Evolutionary conservation across 1,140 invertebrate species (phyloP).

Genomic region (Homarus americanus): DNA sequence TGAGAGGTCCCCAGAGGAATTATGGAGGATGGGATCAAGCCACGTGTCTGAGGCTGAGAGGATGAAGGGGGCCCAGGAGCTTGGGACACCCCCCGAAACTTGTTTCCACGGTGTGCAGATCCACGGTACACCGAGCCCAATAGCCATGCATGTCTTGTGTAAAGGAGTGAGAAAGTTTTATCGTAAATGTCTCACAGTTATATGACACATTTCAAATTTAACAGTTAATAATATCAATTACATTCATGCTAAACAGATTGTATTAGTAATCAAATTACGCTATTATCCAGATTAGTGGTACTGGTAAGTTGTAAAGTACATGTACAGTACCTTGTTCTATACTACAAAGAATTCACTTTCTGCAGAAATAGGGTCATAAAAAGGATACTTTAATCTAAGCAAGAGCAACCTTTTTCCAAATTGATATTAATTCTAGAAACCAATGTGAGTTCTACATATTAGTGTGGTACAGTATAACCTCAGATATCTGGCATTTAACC

Average conservation of each 20-base stretch:
- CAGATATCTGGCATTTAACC: no score
- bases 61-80: conserved; percentile 27
- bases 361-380: no score
- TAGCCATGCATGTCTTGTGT: conserved; percentile 69
- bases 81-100: conserved; percentile 31
- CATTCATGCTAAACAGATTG: no score
- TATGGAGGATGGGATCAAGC: conserved; percentile 21
- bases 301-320: no score
- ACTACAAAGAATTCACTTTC: no score
- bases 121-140: conserved; percentile 69
- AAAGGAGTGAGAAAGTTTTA: conserved; percentile 34
- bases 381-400: neutral
- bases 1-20: conserved; percentile 20
- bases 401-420: no score
- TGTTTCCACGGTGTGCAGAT: conserved; percentile 58
- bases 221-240: neutral
- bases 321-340: no score
- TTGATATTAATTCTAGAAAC: no score
- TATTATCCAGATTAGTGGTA: no score
- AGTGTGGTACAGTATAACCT: no score
- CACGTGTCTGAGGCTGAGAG: conserved; percentile 38
- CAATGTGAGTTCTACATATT: no score
- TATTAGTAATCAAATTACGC: no score
- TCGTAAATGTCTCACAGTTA: conserved; percentile 41
- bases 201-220: neutral